These are phyloP conservation scores for Craniophora ligustri DNA, from an alignment of 2,888 invertebrate genomes.

Conservation along the genomic window DNA sequence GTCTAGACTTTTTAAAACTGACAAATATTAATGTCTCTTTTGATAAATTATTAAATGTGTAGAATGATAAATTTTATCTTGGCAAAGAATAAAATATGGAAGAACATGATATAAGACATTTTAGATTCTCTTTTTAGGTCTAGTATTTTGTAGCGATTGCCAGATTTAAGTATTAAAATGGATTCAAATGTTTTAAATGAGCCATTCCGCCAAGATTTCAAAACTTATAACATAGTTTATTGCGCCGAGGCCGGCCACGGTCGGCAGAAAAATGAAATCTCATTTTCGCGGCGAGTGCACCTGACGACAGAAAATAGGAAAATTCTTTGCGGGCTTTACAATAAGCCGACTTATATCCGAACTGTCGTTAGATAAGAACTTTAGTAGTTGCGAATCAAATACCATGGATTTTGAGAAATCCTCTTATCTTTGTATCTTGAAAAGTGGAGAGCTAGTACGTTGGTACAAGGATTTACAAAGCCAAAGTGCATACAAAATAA, in stretches of 20 bases:
- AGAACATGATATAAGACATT: slow-evolving; percentile 17
- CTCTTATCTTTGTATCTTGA: slow-evolving; percentile 56
- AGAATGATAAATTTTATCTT: slow-evolving; percentile 14
- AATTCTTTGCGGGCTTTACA: slow-evolving; percentile 70
- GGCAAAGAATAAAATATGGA: slow-evolving; percentile 20
- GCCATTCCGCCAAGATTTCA: slow-evolving; percentile 22
- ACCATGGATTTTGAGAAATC: slow-evolving; percentile 55
- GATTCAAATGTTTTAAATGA: slow-evolving; percentile 8
- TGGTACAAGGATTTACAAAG: slow-evolving; percentile 25
- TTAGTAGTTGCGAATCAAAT: slow-evolving; percentile 65
- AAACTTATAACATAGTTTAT: slow-evolving; percentile 46
- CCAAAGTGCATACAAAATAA: slow-evolving; percentile 30
- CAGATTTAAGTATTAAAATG: background rate
- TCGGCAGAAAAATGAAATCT: slow-evolving; percentile 66
- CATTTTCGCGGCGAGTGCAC: slow-evolving; percentile 68
- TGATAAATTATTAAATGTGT: slow-evolving; percentile 16
- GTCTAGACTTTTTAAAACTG: slow-evolving; percentile 5
- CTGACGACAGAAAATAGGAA: slow-evolving; percentile 68
- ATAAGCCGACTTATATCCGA: slow-evolving; percentile 73
- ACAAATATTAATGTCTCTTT: slow-evolving; percentile 12
- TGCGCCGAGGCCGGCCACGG: slow-evolving; percentile 46
- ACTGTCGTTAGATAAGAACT: slow-evolving; percentile 67
- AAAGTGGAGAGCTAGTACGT: slow-evolving; percentile 23
- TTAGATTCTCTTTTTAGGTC: background rate
- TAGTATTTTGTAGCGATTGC: background rate